These are phyloP conservation scores for Andricus grossulariae DNA, from an alignment of 1,140 invertebrate genomes.

Conservation along the genomic window DNA sequence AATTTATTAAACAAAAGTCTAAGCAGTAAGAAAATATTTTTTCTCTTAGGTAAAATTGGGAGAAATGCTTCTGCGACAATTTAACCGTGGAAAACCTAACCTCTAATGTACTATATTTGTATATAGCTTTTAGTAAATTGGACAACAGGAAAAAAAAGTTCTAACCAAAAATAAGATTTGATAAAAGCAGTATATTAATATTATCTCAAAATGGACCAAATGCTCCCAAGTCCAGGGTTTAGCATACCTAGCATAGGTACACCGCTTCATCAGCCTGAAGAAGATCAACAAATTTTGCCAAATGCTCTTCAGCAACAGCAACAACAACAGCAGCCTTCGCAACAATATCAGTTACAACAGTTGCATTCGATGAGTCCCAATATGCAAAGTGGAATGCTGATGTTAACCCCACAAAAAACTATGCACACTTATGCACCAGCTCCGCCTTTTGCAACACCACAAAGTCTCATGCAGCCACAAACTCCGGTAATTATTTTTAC, in stretches of 20 bases:
- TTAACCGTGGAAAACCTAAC: background rate
- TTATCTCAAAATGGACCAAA: constrained; percentile 85
- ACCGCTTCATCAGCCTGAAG: constrained; percentile 92
- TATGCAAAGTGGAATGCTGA: constrained; percentile 74
- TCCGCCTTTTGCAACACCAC: constrained; percentile 82
- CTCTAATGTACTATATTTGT: background rate
- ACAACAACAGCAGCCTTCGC: constrained; percentile 66
- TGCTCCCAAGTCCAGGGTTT: constrained; percentile 91
- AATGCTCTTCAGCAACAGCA: constrained; percentile 88
- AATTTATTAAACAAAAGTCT: background rate
- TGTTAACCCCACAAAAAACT: constrained; percentile 81
- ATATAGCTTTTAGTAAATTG: background rate
- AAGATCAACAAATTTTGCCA: constrained; percentile 90
- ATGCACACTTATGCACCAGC: constrained; percentile 83
- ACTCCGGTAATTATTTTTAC: constrained; percentile 82
- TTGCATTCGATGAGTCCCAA: constrained; percentile 78
- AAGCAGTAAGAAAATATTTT: background rate
- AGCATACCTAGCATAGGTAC: constrained; percentile 94
- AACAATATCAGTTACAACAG: constrained; percentile 75
- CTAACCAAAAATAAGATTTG: background rate
- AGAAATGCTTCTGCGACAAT: background rate
- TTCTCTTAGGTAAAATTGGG: background rate
- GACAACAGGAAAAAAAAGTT: background rate
- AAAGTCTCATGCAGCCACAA: constrained; percentile 89
- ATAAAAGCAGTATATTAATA: background rate